These are phyloP conservation scores for Apis florea DNA, from an alignment of 1,140 invertebrate species.

Conservation along the genomic window DNA sequence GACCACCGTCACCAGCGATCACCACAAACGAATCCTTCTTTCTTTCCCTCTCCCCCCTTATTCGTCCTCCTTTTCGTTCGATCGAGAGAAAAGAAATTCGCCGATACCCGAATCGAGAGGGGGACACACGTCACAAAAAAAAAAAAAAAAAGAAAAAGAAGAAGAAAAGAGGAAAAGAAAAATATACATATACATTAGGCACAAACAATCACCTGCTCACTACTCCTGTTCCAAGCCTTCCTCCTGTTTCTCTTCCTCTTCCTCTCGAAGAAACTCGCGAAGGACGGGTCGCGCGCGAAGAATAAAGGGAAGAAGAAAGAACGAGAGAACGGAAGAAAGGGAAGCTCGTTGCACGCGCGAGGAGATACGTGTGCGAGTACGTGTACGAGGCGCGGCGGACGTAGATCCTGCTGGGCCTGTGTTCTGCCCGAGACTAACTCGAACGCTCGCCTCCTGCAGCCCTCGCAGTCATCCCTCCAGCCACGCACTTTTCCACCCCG, in stretches of 20 bases:
- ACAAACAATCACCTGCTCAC: constrained; percentile 60
- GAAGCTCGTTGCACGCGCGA: neutral
- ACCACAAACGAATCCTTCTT: too few species aligned
- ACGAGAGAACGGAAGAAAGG: too few species aligned
- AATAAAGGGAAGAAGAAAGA: constrained; percentile 17
- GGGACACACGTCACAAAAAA: neutral
- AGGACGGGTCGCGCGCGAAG: constrained; percentile 25
- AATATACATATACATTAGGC: constrained; percentile 24
- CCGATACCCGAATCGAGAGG: too few species aligned
- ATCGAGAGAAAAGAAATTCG: too few species aligned
- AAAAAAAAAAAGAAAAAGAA: neutral
- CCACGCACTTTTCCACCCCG: constrained; percentile 75
- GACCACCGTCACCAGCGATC: too few species aligned
- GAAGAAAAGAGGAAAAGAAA: constrained; percentile 41
- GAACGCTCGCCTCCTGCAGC: constrained; percentile 76
- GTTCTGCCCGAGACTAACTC: constrained; percentile 80
- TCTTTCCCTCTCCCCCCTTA: too few species aligned
- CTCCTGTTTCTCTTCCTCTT: constrained; percentile 1
- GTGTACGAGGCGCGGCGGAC: constrained; percentile 45
- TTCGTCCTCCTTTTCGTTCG: too few species aligned
- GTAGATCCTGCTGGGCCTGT: constrained; percentile 79
- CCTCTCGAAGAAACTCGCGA: neutral
- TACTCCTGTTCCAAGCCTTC: constrained; percentile 12
- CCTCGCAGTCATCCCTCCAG: constrained; percentile 79
- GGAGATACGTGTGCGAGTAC: too few species aligned